Percentiles rank a stretch among this genome's conserved stretches.
Conservation (phyloP, 2,113 vertebrate genomes). For the Struthidea cinerea region DNA sequence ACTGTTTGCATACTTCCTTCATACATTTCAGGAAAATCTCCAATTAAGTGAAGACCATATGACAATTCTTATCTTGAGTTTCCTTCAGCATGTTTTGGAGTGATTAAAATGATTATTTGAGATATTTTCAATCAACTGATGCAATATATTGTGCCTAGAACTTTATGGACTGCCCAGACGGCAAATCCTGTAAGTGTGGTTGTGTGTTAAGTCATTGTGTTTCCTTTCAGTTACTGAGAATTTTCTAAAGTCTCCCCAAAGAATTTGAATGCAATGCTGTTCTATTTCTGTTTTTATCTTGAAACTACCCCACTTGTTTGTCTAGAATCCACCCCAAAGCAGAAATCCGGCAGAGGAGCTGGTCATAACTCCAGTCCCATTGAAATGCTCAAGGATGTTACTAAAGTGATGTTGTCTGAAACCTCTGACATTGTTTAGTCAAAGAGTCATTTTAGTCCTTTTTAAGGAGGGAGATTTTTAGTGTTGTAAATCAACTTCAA, state of each 20-base stretch:
- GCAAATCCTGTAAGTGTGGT: not conserved
- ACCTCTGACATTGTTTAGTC: not conserved
- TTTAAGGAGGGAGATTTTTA: not conserved
- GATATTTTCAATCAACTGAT: not conserved
- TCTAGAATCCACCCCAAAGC: not conserved
- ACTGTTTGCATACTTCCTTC: slow-evolving; percentile 68
- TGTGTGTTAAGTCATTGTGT: not conserved
- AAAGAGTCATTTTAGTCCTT: not conserved
- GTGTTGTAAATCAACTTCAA: not conserved
- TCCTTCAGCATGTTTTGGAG: slow-evolving; percentile 51
- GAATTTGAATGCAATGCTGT: not conserved
- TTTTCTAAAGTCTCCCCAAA: not conserved
- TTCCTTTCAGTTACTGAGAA: not conserved
- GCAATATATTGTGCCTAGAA: not conserved
- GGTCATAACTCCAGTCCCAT: not conserved
- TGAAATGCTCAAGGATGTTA: not conserved
- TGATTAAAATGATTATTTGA: slow-evolving; percentile 37
- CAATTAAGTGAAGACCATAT: slow-evolving; percentile 67
- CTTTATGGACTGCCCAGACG: not conserved
- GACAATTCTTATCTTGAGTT: slow-evolving; percentile 49
- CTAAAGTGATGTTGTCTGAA: not conserved
- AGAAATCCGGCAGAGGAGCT: not conserved
- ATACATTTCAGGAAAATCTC: slow-evolving; percentile 67
- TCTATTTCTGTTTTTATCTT: not conserved
- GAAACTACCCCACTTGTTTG: not conserved